A percentile compares a stretch with the other conserved stretches of the same genome.
Conservation (phyloP, 2,113 vertebrate species). For the Leptobrachium leishanense region DNA sequence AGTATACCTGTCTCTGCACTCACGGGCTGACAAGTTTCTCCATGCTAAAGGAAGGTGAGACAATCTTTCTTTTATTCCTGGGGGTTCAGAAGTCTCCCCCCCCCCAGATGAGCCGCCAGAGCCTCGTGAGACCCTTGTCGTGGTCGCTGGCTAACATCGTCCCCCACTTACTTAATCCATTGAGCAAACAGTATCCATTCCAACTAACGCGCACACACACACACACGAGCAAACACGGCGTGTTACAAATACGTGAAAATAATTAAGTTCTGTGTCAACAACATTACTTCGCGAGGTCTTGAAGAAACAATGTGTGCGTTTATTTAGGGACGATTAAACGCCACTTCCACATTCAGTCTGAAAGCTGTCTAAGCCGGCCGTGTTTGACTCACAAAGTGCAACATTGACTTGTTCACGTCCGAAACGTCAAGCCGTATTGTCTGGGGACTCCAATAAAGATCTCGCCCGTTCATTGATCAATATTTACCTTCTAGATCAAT, state of each 20-base stretch:
- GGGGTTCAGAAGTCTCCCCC: too few species aligned
- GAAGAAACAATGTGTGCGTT: not conserved
- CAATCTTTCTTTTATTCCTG: too few species aligned
- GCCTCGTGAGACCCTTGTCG: too few species aligned
- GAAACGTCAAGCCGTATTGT: slow-evolving; percentile 33
- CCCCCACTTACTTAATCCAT: slow-evolving; percentile 2
- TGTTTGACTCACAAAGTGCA: slow-evolving; percentile 22
- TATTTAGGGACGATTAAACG: slow-evolving; percentile 40
- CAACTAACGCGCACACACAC: not conserved
- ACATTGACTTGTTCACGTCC: slow-evolving; percentile 40
- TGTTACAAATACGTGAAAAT: slow-evolving; percentile 41
- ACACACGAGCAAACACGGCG: not conserved
- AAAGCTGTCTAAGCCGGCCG: slow-evolving; percentile 6
- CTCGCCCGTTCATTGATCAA: slow-evolving; percentile 34
- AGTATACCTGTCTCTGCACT: too few species aligned
- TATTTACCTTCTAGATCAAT: slow-evolving; percentile 47
- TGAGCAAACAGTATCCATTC: slow-evolving; percentile 32
- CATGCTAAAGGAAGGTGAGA: too few species aligned
- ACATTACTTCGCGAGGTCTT: slow-evolving; percentile 18
- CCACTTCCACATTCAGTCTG: slow-evolving; percentile 28
- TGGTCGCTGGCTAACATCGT: too few species aligned
- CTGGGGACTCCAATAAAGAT: slow-evolving; percentile 27
- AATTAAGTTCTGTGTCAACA: slow-evolving; percentile 46
- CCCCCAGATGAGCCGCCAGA: too few species aligned
- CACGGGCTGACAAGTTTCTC: too few species aligned